Evolutionary conservation across 2,888 invertebrate genomes (phyloP).

Genomic region (Azorinus chamasolen): DNA sequence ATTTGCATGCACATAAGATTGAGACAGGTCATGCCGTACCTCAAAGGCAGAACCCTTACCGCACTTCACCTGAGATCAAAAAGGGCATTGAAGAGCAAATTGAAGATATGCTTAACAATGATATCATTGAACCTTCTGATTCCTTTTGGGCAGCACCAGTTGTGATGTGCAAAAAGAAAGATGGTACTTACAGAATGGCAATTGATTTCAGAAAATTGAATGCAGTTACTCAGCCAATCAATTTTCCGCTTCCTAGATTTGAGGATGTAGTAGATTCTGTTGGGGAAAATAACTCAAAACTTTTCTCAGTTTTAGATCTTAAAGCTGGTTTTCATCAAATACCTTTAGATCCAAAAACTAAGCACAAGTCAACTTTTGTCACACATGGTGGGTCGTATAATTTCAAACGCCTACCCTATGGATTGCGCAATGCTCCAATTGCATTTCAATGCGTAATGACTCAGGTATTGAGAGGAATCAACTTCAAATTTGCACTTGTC

Average conservation of each 20-base stretch:
- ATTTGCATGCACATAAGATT: too few species aligned
- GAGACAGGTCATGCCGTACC: slow-evolving; percentile 32
- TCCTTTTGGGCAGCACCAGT: slow-evolving; percentile 57
- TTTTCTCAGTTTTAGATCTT: slow-evolving; percentile 32
- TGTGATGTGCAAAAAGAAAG: slow-evolving; percentile 55
- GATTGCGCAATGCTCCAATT: too few species aligned
- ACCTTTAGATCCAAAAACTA: slow-evolving; percentile 28
- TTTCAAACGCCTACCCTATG: slow-evolving; percentile 35
- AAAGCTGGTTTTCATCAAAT: slow-evolving; percentile 42
- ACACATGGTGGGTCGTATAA: slow-evolving; percentile 32
- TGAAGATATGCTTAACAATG: slow-evolving; percentile 49
- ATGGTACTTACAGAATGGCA: slow-evolving; percentile 54
- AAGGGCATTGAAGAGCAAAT: slow-evolving; percentile 37
- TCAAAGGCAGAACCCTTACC: slow-evolving; percentile 38
- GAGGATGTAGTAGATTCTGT: slow-evolving; percentile 50
- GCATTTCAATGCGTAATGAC: too few species aligned
- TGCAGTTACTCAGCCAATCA: slow-evolving; percentile 36
- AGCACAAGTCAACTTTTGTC: slow-evolving; percentile 39
- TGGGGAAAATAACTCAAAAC: slow-evolving; percentile 27
- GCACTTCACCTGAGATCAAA: slow-evolving; percentile 27
- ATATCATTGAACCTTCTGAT: slow-evolving; percentile 40
- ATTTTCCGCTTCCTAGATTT: slow-evolving; percentile 51
- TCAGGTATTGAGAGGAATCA: too few species aligned
- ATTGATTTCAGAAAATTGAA: slow-evolving; percentile 51
- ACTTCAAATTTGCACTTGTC: slow-evolving; percentile 44